Base-by-base conservation (phyloP, 2,888 invertebrate genomes). In the Hypolimnas misippus region DNA sequence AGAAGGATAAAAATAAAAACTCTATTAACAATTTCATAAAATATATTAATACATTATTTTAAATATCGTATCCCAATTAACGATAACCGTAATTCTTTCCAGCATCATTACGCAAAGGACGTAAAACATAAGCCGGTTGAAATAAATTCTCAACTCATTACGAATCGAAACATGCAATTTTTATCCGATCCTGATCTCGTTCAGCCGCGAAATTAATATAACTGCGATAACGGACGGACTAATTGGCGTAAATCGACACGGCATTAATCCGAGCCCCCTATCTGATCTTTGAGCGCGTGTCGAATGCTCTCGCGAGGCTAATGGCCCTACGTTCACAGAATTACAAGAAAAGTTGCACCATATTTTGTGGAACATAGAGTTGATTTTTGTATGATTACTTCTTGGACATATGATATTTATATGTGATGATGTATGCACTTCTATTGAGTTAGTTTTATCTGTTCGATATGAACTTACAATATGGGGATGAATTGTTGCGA, bases 171-270 rank as follows among this genome's bases (percentile, higher is more conserved):
- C 16, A 21, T 46, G 21, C 29, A 31, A 52, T 10, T 19, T 52
- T 46, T 46, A 53, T 50, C 50, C 31, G 35, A 35, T 54, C 17
- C 19, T 17, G 57, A 56, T 65, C 66, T 57, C 60, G 46, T 54
- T 53, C 25, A 19, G 57, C 19, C 54, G 56, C 44, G 40, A 49
- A 57, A 53, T 54, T 51, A 50, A 49, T 25, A 53, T 46, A 12
- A 44, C 51, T 53, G 46, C 56, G 59, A 62, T 63, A 42, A 69
- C n/a, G n/a, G n/a, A 54, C 33, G 58, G 42, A 42, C 59, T 69
- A 67, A 69, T 69, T 69, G 65, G 62, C 54, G 59, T 53, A 62
- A 67, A n/a, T n/a, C n/a, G n/a, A n/a, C n/a, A 69, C 46, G 54
- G 53, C 60, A 44, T 40, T 60, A 52, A 63, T 56, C 65, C 54